phyloP scores from a whole-genome alignment of 1,140 invertebrate genomes.

The Diabrotica virgifera region DNA sequence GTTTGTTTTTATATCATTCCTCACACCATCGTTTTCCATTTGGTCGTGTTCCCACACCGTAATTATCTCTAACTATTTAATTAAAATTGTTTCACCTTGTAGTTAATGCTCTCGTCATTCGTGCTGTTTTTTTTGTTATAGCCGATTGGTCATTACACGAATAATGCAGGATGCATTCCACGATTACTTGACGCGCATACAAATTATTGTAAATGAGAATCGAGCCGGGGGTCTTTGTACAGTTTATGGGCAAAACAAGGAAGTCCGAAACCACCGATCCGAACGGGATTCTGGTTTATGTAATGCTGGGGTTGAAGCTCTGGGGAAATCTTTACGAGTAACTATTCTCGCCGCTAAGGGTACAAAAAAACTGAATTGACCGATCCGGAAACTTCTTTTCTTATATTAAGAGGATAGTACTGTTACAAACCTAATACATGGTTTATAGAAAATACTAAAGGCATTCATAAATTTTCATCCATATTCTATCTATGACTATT shows the following conservation, averaged over 20 bases:
- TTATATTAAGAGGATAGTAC: too few relatives aligned
- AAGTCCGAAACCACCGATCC: background rate
- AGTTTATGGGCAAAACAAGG: background rate
- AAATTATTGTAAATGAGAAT: slow-evolving; percentile 13
- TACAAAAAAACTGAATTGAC: too few relatives aligned
- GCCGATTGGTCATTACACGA: slow-evolving; percentile 8
- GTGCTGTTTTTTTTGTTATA: background rate
- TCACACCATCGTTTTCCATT: too few relatives aligned
- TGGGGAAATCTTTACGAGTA: background rate
- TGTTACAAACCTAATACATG: too few relatives aligned
- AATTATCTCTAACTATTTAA: too few relatives aligned
- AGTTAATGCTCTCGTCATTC: background rate
- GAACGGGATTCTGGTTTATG: background rate
- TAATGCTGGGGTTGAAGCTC: slow-evolving; percentile 1
- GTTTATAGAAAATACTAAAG: too few relatives aligned
- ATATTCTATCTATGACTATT: too few relatives aligned
- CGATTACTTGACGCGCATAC: slow-evolving; percentile 11
- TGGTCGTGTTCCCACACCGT: too few relatives aligned
- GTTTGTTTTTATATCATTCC: too few relatives aligned
- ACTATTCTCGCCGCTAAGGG: too few relatives aligned
- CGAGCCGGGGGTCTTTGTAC: slow-evolving; percentile 8
- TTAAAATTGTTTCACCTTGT: background rate
- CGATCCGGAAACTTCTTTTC: too few relatives aligned
- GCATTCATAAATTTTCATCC: too few relatives aligned
- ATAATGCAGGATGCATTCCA: slow-evolving; percentile 14